A percentile compares a stretch with the other conserved stretches of the same genome.
These are phyloP conservation scores for Crotalus horridus DNA, from an alignment of 2,113 vertebrate species.

Conservation along the genomic window DNA sequence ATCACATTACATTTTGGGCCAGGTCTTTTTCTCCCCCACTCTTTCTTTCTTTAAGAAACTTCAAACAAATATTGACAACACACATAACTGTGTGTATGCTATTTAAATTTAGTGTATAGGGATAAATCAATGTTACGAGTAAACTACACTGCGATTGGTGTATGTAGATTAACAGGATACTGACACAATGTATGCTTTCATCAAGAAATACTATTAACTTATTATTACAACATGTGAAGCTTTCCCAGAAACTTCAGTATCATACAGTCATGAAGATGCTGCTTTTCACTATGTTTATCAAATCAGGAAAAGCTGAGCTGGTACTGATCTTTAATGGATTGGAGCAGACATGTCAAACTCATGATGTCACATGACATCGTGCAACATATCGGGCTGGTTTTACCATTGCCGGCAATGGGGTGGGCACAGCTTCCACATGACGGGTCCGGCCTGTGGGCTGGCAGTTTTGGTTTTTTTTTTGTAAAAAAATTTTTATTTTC, in stretches of 20 bases:
- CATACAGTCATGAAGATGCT: not conserved
- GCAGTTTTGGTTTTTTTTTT: too few species aligned
- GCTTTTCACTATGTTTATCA: not conserved
- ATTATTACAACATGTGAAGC: not conserved
- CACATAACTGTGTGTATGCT: not conserved
- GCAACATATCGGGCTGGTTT: too few species aligned
- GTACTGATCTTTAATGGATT: not conserved
- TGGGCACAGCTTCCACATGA: too few species aligned
- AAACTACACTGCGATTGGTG: not conserved
- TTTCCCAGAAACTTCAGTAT: conserved; percentile 11
- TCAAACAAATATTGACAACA: not conserved
- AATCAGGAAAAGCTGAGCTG: not conserved
- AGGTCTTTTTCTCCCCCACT: not conserved
- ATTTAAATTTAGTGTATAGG: not conserved
- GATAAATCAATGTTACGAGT: not conserved
- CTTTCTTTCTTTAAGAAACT: not conserved
- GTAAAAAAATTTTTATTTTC: too few species aligned
- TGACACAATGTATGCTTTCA: not conserved
- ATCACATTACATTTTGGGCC: not conserved
- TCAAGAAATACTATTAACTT: not conserved
- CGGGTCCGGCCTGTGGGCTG: too few species aligned
- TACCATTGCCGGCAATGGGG: too few species aligned
- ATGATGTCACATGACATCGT: too few species aligned
- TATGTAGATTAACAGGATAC: not conserved
- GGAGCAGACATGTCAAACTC: not conserved